phyloP scores from a whole-genome alignment of 2,888 invertebrate species.

The Synergus itoensis region DNA sequence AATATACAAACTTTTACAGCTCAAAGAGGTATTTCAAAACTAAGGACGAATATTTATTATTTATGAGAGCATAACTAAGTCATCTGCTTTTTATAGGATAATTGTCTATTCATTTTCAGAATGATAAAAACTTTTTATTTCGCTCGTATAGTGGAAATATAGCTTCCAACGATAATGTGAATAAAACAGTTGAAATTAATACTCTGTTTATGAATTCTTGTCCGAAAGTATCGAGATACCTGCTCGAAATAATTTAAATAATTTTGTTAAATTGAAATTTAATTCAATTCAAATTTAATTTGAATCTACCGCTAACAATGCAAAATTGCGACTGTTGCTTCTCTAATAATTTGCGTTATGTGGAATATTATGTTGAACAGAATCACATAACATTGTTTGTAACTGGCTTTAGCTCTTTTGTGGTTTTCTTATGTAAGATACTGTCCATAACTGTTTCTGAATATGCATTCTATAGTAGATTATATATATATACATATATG shows the following conservation, averaged over 20 bases:
- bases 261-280: slow-evolving; percentile 5
- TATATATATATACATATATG: too few relatives aligned
- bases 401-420: neutral
- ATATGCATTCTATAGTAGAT: too few relatives aligned
- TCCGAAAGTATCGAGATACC: too few relatives aligned
- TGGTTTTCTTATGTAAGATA: neutral
- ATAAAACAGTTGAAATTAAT: neutral
- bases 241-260: slow-evolving; percentile 9
- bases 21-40: neutral
- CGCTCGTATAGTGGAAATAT: neutral
- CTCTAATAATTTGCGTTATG: neutral
- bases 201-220: neutral
- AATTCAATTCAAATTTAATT: neutral
- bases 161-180: neutral
- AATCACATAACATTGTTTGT: neutral
- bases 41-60: neutral
- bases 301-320: neutral
- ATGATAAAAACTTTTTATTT: neutral
- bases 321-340: neutral
- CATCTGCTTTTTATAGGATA: neutral
- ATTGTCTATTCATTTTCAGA: neutral
- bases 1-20: neutral
- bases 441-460: neutral
- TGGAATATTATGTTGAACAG: neutral
- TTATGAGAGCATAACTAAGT: neutral